Percentiles rank a stretch among this genome's conserved stretches.
phyloP scores from a whole-genome alignment of 1,140 invertebrate genomes.

The Samia ricini region DNA sequence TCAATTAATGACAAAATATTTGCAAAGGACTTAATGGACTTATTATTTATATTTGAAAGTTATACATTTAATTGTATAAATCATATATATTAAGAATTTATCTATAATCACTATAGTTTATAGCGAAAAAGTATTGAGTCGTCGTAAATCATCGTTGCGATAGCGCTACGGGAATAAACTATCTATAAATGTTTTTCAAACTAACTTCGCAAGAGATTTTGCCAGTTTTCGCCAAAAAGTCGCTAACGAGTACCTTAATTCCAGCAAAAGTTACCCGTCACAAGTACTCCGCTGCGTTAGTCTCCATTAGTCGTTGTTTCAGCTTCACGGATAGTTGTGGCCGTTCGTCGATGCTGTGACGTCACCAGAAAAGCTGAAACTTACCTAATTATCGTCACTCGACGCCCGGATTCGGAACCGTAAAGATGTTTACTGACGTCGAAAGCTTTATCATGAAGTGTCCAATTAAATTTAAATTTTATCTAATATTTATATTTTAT shows the following conservation, averaged over 20 bases:
- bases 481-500: too few species aligned
- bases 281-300: conserved; percentile 27
- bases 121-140: neutral
- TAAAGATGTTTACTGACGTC: conserved; percentile 4
- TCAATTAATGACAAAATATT: too few species aligned
- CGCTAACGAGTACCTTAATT: conserved; percentile 60
- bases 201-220: conserved; percentile 54
- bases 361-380: conserved; percentile 39
- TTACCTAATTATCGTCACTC: conserved; percentile 54
- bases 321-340: conserved; percentile 28
- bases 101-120: too few species aligned
- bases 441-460: neutral
- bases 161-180: conserved; percentile 34
- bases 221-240: conserved; percentile 52
- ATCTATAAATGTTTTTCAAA: conserved; percentile 51
- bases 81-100: too few species aligned
- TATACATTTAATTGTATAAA: too few species aligned
- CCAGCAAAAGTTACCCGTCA: conserved; percentile 41
- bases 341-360: conserved; percentile 26
- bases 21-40: too few species aligned
- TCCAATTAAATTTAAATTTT: too few species aligned
- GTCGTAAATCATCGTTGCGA: neutral
- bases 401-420: conserved; percentile 17
- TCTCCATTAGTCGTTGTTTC: conserved; percentile 54
- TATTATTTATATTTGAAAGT: too few species aligned